Evolutionary conservation across 2,113 vertebrate genomes (phyloP), one percentile per base, ranked within the genome.

Genomic region (Dipodomys ordii): DNA sequence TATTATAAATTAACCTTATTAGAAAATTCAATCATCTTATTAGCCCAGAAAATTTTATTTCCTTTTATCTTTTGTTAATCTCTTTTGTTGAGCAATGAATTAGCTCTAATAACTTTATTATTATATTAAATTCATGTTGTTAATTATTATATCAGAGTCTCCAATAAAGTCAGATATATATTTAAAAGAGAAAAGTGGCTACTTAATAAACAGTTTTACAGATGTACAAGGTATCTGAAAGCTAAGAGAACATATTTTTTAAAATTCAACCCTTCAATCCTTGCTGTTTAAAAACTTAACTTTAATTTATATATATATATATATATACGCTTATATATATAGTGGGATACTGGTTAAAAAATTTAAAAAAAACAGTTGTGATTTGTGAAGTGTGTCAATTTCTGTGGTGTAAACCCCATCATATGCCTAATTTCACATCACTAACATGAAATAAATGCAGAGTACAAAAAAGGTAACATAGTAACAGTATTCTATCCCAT

Each of bases 41-140:
- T 94, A 86, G 60, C 32, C 35, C 91, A 73, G 39, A 83, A 94
- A 93, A 94, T 83, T 93, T 97, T 80, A 92, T 96, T 90, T 95
- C 49, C 62, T 46, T 60, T 84, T 92, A 83, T 92, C 90, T 95
- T 95, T 79, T 79, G 74, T 49, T 84, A 28, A 93, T 96, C 84
- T 81, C 44, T 89, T 93, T 92, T 91, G 39, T 90, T 95, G 90
- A 94, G 35, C 27, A 88, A 60, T 92, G 35, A 93, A 62, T 97
- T 85, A 79, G 32, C 93, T 84, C 35, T 91, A 82, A 84, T 12
- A 94, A 86, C 88, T 46, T 80, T 88, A 57, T 57, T 57, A 18
- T 57, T 57, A 44, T 11, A n/a, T 82, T 19, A 89, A 82, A 89
- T 81, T 92, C 30, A 46, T 1, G 1, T 76, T 72, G 28, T 72